These are phyloP conservation scores for Sylvietta virens DNA, from an alignment of 2,113 vertebrate species.

Conservation along the genomic window DNA sequence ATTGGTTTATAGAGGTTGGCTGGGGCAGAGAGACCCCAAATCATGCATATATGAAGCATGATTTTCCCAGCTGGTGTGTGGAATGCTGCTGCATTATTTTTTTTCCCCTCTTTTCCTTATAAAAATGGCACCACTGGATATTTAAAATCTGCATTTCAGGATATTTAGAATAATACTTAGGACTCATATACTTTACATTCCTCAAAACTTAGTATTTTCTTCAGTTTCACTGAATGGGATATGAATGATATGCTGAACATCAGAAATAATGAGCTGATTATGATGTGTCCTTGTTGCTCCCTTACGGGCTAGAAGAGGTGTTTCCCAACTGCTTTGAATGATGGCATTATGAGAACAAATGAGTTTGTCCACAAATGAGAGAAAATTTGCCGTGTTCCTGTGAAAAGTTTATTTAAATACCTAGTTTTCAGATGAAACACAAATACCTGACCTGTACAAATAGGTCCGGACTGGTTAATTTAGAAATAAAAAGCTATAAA, in stretches of 20 bases:
- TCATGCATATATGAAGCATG: not conserved
- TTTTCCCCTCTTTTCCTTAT: accelerated
- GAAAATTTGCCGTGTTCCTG: not conserved
- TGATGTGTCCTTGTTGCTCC: not conserved
- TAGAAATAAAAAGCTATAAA: not conserved
- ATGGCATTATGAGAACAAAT: not conserved
- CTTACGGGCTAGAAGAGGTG: not conserved
- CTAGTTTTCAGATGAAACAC: not conserved
- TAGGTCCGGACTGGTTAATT: not conserved
- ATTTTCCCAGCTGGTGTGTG: not conserved
- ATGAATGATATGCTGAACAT: not conserved
- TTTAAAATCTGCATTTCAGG: not conserved
- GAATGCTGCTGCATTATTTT: not conserved
- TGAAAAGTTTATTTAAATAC: not conserved
- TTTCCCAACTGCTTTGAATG: not conserved
- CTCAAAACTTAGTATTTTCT: not conserved
- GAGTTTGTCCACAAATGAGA: not conserved
- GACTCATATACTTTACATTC: not conserved
- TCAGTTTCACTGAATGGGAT: not conserved
- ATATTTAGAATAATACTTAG: not conserved
- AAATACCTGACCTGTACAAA: not conserved
- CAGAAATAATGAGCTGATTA: not conserved
- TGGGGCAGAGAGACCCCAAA: not conserved
- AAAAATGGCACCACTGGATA: not conserved
- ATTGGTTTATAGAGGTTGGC: not conserved